These are phyloP conservation scores for Rutpela maculata DNA, from an alignment of 2,888 invertebrate genomes.

Conservation along the genomic window DNA sequence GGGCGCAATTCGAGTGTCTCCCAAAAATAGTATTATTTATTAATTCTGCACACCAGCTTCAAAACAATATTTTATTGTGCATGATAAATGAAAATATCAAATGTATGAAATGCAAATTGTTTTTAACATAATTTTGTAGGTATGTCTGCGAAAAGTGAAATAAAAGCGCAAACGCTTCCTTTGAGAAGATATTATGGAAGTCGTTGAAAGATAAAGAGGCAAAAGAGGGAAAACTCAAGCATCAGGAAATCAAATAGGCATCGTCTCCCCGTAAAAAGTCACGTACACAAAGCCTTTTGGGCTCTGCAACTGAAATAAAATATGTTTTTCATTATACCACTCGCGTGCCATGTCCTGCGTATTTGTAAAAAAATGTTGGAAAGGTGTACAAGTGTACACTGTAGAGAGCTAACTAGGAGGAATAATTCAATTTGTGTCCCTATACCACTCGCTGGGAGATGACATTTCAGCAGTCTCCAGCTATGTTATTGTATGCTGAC, in stretches of 20 bases:
- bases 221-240: constrained; percentile 3
- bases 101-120: no score
- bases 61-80: no score
- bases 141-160: neutral
- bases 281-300: neutral
- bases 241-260: constrained; percentile 7
- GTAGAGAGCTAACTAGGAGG: constrained; percentile 20
- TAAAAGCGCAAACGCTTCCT: neutral
- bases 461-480: constrained; percentile 2
- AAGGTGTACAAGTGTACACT: neutral
- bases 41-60: no score
- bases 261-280: neutral
- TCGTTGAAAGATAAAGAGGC: neutral
- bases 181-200: constrained; percentile 1
- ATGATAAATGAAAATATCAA: no score
- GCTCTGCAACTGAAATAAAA: neutral
- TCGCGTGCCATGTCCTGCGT: neutral
- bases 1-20: no score
- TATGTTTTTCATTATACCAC: neutral
- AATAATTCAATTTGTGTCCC: constrained; percentile 19
- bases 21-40: no score
- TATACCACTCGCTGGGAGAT: constrained; percentile 24
- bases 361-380: constrained; percentile 11
- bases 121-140: neutral
- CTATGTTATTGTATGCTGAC: constrained; percentile 2